Base-by-base conservation (phyloP, 2,888 invertebrate species). In the Heliconius hortense region DNA sequence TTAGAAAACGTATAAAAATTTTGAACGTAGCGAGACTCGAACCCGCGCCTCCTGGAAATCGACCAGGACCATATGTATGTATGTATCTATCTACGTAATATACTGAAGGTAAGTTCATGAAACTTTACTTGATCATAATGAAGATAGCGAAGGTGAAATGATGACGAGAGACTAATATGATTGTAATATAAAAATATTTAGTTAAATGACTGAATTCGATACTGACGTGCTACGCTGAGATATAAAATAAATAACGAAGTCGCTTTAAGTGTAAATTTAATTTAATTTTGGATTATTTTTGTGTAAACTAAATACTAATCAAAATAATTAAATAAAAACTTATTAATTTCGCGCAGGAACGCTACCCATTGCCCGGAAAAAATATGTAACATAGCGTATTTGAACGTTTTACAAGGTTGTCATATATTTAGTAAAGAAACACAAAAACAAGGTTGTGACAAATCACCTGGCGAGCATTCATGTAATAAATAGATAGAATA, bases 401-500 rank as follows among this genome's bases (percentile, higher is more conserved):
- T 56, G 21, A 31, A 69, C n/a, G n/a, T 53, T 73, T 62, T 21
- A 67, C 53, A 69, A 28, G 60, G 75, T 75, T 77, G 69, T 56
- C 24, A 35, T 26, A 73, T 60, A 48, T 71, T 21, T 28, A 71
- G n/a, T 71, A 64, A 59, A 35, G 64, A 35, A 35, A 35, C 72
- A 72, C 69, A 35, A 66, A 24, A 60, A 24, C 76, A 78, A 78
- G 76, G 72, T 70, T 78, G 72, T 63, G 43, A 64, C 64, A 64
- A 43, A 71, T 68, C 62, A 73, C 66, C 28, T 53, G 39, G 77
- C 72, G 43, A 56, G 67, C 62, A 69, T 24, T 78, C 74, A 43
- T 76, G 74, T 70, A 73, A 76, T 72, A 70, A 71, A 76, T 72
- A 70, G 69, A 69, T 69, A 69, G 56, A 69, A 62, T 53, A 62